Evolutionary conservation across 2,888 invertebrate species (phyloP).

Genomic region (Chymomyza caudatula): DNA sequence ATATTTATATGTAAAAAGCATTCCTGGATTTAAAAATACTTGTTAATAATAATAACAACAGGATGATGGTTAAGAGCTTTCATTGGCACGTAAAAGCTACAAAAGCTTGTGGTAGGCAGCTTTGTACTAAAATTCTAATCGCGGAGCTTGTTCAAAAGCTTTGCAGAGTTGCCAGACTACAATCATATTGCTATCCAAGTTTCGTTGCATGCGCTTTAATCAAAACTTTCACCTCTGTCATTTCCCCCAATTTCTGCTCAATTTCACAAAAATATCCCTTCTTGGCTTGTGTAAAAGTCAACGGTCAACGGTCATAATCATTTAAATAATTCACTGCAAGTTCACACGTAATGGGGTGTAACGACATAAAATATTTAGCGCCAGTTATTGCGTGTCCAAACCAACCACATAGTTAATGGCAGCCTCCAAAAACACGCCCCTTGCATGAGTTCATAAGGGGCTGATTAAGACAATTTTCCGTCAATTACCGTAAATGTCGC

Average conservation of each 20-base stretch:
- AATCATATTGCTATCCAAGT: too few relatives aligned
- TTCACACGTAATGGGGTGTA: neutral
- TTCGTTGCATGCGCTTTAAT: too few relatives aligned
- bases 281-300: neutral
- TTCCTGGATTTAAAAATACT: too few relatives aligned
- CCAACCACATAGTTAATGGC: neutral
- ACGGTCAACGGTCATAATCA: neutral
- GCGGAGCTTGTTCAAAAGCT: neutral
- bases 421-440: neutral
- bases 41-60: too few relatives aligned
- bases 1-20: too few relatives aligned
- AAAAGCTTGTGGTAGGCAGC: too few relatives aligned
- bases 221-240: too few relatives aligned
- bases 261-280: neutral
- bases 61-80: too few relatives aligned
- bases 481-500: conserved; percentile 20
- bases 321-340: neutral
- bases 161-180: neutral
- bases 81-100: too few relatives aligned
- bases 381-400: neutral
- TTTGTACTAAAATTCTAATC: neutral
- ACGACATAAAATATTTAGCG: neutral
- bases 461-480: conserved; percentile 5
- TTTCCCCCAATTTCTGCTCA: neutral
- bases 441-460: conserved; percentile 7